Conservation (phyloP, 2,113 vertebrate species). For the Seriola quinqueradiata region DNA sequence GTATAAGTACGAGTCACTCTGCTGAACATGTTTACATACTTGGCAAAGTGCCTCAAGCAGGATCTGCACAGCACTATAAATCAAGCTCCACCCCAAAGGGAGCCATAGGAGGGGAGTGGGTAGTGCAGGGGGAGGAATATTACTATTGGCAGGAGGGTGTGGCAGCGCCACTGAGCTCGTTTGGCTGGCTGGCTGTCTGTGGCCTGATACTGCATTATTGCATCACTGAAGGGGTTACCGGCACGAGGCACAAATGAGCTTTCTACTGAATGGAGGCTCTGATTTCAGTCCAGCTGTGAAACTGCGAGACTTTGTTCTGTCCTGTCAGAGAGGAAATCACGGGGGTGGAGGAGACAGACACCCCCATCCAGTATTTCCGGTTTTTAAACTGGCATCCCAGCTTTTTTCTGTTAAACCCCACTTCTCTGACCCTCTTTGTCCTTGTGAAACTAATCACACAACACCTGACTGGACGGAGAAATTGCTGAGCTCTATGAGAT, state of each 20-base stretch:
- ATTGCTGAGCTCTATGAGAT: not conserved
- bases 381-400: not conserved
- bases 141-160: slow-evolving; percentile 41
- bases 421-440: not conserved
- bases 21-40: slow-evolving; percentile 6
- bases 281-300: slow-evolving; percentile 22
- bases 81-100: slow-evolving; percentile 40
- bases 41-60: not conserved
- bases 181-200: slow-evolving; percentile 57
- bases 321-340: not conserved
- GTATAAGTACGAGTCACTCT: not conserved
- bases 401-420: not conserved
- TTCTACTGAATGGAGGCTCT: not conserved
- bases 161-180: slow-evolving; percentile 4
- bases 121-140: slow-evolving; percentile 30
- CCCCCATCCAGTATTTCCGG: slow-evolving; percentile 44
- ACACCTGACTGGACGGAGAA: not conserved
- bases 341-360: not conserved
- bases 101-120: not conserved
- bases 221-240: slow-evolving; percentile 43
- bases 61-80: not conserved
- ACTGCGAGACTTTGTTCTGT: not conserved
- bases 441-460: not conserved
- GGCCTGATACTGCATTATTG: slow-evolving; percentile 61
- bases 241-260: not conserved